Percentiles rank a stretch among this genome's conserved stretches.
Evolutionary conservation across 2,113 vertebrate genomes (phyloP).

Genomic region (Chionis minor): DNA sequence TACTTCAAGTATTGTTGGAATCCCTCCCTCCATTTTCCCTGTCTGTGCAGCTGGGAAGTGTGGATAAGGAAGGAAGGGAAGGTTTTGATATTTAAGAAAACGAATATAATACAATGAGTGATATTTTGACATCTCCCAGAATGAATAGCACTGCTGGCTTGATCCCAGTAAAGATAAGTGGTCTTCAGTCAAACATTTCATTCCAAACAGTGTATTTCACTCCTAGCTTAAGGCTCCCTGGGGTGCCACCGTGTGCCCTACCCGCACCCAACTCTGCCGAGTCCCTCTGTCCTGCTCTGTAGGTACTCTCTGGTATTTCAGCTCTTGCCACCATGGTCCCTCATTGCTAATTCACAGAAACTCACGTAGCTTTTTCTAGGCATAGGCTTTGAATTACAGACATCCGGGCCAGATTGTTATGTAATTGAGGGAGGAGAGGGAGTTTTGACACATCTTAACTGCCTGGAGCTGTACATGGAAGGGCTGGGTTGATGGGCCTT

Average conservation of each 20-base stretch:
- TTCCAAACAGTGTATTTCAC: background rate
- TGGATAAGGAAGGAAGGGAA: background rate
- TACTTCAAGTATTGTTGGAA: background rate
- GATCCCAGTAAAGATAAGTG: background rate
- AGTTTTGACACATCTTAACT: background rate
- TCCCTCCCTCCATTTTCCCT: background rate
- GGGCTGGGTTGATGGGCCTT: background rate
- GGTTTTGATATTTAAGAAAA: background rate
- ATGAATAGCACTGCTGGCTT: background rate
- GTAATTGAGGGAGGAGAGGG: background rate
- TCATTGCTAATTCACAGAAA: background rate
- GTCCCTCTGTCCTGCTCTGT: background rate
- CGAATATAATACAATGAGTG: background rate
- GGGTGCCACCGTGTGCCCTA: rapidly evolving
- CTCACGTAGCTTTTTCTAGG: background rate
- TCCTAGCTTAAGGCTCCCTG: background rate
- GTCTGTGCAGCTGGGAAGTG: background rate
- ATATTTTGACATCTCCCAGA: background rate
- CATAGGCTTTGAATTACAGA: background rate
- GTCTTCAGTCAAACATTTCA: background rate
- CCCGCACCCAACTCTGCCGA: background rate
- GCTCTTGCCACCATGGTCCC: background rate
- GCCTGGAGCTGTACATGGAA: background rate
- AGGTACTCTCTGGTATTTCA: background rate
- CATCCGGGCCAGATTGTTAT: background rate